Conservation (phyloP, 2,113 vertebrate species). For the Trichechus manatus region DNA sequence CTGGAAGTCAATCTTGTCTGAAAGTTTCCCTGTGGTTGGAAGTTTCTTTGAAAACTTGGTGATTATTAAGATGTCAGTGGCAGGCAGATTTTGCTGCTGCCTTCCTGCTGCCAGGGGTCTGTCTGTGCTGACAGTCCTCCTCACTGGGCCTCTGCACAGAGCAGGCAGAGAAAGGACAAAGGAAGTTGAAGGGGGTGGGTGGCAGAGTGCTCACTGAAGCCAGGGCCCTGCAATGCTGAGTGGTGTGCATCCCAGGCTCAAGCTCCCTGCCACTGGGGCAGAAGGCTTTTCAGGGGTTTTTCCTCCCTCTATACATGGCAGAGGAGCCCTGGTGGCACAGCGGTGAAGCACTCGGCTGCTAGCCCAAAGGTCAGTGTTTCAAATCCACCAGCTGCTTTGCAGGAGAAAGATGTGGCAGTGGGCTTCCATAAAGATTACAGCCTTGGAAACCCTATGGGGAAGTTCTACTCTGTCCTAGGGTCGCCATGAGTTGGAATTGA, state of each 20-base stretch:
- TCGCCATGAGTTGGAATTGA: too few relatives aligned
- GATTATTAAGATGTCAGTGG: slow-evolving; percentile 73
- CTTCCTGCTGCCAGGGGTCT: not conserved
- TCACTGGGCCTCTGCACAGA: not conserved
- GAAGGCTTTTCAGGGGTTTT: not conserved
- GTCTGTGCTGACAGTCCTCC: slow-evolving; percentile 14
- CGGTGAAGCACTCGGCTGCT: too few relatives aligned
- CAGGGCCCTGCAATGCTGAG: not conserved
- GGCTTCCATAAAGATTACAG: too few relatives aligned
- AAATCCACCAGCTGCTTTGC: too few relatives aligned
- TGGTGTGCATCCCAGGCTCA: not conserved
- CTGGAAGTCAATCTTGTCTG: slow-evolving; percentile 72
- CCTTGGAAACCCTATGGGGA: too few relatives aligned
- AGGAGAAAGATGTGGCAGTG: too few relatives aligned
- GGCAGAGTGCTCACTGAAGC: not conserved
- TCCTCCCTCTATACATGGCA: not conserved
- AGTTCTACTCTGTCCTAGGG: too few relatives aligned
- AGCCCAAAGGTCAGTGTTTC: too few relatives aligned
- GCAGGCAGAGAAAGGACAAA: not conserved
- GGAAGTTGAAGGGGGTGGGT: not conserved
- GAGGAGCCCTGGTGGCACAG: too few relatives aligned
- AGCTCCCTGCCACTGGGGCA: not conserved
- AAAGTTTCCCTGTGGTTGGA: slow-evolving; percentile 72
- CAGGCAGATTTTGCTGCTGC: not conserved
- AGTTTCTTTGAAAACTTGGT: slow-evolving; percentile 78